Evolutionary conservation across 2,113 vertebrate genomes (phyloP).

Genomic region (Colaptes auratus): DNA sequence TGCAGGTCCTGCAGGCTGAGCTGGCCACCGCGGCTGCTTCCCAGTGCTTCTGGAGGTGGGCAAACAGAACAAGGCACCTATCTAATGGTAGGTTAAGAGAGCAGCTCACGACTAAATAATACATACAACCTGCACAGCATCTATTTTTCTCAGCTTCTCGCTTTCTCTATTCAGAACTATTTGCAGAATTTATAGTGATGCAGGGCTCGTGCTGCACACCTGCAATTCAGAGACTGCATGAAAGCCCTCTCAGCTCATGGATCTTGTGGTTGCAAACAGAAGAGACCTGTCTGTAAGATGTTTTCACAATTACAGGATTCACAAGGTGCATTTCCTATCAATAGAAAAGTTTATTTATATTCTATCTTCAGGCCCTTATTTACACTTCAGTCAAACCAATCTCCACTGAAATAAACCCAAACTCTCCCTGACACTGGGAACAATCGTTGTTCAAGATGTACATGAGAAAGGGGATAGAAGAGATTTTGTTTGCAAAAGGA

Average conservation of each 20-base stretch:
- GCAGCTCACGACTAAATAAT: not conserved
- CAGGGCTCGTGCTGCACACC: too few species aligned
- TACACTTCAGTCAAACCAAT: too few species aligned
- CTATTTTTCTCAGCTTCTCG: not conserved
- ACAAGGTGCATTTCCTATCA: not conserved
- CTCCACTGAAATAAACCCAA: too few species aligned
- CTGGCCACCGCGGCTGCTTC: not conserved
- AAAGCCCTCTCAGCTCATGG: too few species aligned
- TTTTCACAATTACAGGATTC: not conserved
- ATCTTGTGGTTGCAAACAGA: rapidly evolving
- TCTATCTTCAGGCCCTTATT: not conserved
- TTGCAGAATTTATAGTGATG: too few species aligned
- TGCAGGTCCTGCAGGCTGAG: not conserved
- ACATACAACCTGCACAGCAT: not conserved
- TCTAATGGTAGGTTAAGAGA: rapidly evolving
- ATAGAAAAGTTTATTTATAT: not conserved
- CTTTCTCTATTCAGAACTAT: not conserved
- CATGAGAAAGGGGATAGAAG: too few species aligned
- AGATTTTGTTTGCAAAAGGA: too few species aligned
- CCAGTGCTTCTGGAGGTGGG: not conserved
- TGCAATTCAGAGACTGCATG: too few species aligned
- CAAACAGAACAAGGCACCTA: not conserved
- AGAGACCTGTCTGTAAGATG: not conserved
- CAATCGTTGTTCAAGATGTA: too few species aligned
- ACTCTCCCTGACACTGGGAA: too few species aligned